Base-by-base conservation (phyloP, 2,888 invertebrate genomes). In the Drosophila tripunctata region DNA sequence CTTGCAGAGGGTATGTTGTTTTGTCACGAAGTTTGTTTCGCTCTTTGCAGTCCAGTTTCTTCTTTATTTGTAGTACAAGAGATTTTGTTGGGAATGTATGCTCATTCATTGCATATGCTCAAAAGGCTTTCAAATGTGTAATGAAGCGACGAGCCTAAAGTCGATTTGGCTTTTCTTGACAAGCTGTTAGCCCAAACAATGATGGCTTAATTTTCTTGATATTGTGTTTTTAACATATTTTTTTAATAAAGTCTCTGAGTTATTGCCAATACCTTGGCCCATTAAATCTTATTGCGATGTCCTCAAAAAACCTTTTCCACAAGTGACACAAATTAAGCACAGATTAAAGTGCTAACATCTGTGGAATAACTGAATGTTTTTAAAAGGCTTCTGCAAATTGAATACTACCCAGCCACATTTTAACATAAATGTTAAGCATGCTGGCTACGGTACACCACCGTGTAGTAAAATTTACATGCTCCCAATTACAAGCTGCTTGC, bases 161-260 rank as follows among this genome's bases (percentile, higher is more conserved):
- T 33, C 30, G 48, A 48, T 56, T 35, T 41, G 31, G 24, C 60
- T 68, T 65, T 55, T 35, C 58, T 78, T 82, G 75, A 77, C 85
- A 87, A 82, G 87, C 87, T 83, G 83, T 83, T 83, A 87, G 85
- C 87, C 83, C 83, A 87, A 83, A 83, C 87, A 83, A 83, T 83
- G 85, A 84, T 85, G 79, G 82, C 85, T 84, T 85, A 85, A 84
- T 84, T 84, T 85, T 82, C 67, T 87, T 84, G 73, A 82, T n/a
- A n/a, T 84, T 87, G 83, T 84, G 79, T 85, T 82, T 77, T 74
- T 84, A 77, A 86, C n/a, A 75, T 84, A 82, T 82, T 84, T 84
- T 84, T 83, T 87, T 84, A 85, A 83, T 87, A 84, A 87, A 76
- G 81, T 71, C 64, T 62, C 75, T 80, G 84, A 81, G 74, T 76